phyloP scores from a whole-genome alignment of 2,113 vertebrate species.

The Erinaceus europaeus region DNA sequence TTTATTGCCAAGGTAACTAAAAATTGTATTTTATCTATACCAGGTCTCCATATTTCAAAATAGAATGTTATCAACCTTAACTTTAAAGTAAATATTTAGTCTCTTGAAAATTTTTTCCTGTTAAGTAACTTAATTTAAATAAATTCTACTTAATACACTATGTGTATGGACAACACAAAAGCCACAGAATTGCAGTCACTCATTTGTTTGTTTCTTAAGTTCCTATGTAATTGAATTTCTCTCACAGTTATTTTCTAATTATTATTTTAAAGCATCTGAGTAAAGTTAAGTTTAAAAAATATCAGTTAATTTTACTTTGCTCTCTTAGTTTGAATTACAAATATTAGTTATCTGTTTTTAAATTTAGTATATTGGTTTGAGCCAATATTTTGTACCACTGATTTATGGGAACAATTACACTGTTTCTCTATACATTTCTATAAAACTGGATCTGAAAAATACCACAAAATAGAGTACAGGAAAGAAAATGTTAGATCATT shows the following conservation, averaged over 20 bases:
- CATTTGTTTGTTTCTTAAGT: not conserved
- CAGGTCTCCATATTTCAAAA: not conserved
- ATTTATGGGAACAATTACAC: not conserved
- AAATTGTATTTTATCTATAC: not conserved
- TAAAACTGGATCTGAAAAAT: not conserved
- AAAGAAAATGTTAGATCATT: not conserved
- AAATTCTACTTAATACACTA: not conserved
- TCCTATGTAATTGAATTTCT: not conserved
- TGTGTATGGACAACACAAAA: not conserved
- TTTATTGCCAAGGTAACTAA: not conserved
- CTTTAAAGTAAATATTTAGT: not conserved
- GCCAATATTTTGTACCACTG: not conserved
- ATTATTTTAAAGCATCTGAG: not conserved
- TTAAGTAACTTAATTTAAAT: not conserved
- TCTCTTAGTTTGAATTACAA: not conserved
- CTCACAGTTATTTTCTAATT: not conserved
- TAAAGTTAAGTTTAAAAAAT: not conserved
- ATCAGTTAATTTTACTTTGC: not conserved
- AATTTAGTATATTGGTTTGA: not conserved
- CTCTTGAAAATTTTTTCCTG: not conserved
- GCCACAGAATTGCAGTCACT: not conserved
- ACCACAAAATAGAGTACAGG: rapidly evolving
- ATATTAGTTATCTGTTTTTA: not conserved
- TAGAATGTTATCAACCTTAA: not conserved
- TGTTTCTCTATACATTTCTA: not conserved